Percentiles rank a stretch among this genome's conserved stretches.
phyloP scores from a whole-genome alignment of 2,113 vertebrate genomes.

The Rhinoderma darwinii region DNA sequence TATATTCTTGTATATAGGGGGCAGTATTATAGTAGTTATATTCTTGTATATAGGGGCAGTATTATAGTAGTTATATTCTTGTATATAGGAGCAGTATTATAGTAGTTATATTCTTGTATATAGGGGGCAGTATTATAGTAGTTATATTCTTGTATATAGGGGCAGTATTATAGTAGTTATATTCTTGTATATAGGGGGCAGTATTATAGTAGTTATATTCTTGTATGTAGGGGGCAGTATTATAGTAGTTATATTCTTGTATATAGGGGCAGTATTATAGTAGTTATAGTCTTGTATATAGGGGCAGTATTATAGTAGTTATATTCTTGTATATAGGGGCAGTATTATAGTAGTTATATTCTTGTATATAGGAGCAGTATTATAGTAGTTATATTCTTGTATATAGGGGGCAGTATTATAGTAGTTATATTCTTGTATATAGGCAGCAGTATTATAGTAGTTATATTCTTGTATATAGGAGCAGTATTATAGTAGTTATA shows the following conservation, averaged over 20 bases:
- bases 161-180: conserved; percentile 6
- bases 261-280: neutral
- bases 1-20: neutral
- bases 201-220: conserved; percentile 20
- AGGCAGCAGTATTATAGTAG: conserved; percentile 1
- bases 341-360: conserved; percentile 13
- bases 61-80: conserved; percentile 4
- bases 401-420: neutral
- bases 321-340: conserved; percentile 6
- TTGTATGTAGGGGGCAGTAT: neutral
- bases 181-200: conserved; percentile 6
- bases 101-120: neutral
- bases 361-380: neutral
- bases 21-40: neutral
- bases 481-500: conserved; percentile 15
- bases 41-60: neutral
- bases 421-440: conserved; percentile 4
- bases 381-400: conserved; percentile 12
- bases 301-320: neutral
- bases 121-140: neutral
- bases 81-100: neutral
- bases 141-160: conserved; percentile 1
- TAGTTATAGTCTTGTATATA: neutral
- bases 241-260: conserved; percentile 10
- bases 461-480: neutral